These are phyloP conservation scores for Nyctibius bracteatus DNA, from an alignment of 2,113 vertebrate species.

Conservation along the genomic window DNA sequence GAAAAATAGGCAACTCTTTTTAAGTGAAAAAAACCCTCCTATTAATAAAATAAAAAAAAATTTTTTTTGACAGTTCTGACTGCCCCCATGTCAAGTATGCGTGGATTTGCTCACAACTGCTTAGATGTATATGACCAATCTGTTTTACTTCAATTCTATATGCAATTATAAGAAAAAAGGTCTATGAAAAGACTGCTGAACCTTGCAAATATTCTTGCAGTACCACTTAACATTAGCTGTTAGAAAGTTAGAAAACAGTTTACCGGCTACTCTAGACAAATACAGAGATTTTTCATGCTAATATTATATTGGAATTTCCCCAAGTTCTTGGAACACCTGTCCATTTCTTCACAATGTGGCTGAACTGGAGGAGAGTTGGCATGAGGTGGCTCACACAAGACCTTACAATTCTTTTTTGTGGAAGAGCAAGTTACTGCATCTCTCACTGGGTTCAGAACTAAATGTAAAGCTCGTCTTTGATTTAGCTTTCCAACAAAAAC, in stretches of 20 bases:
- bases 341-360: not conserved
- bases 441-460: not conserved
- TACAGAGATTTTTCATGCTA: not conserved
- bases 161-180: not conserved
- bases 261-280: not conserved
- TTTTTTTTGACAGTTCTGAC: not conserved
- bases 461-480: slow-evolving; percentile 23
- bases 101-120: not conserved
- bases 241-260: not conserved
- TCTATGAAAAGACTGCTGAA: not conserved
- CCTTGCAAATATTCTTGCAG: not conserved
- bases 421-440: not conserved
- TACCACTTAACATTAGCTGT: not conserved
- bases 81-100: rapidly evolving
- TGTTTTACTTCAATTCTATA: not conserved
- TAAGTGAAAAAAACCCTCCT: not conserved
- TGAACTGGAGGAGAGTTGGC: not conserved
- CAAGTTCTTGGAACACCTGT: not conserved
- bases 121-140: not conserved
- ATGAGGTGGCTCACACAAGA: not conserved
- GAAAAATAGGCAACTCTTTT: not conserved
- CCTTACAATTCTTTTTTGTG: not conserved
- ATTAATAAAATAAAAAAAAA: no score
- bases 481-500: slow-evolving; percentile 26
- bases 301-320: not conserved